Conservation (phyloP, 2,113 vertebrate genomes). For the Amazona vittata region DNA sequence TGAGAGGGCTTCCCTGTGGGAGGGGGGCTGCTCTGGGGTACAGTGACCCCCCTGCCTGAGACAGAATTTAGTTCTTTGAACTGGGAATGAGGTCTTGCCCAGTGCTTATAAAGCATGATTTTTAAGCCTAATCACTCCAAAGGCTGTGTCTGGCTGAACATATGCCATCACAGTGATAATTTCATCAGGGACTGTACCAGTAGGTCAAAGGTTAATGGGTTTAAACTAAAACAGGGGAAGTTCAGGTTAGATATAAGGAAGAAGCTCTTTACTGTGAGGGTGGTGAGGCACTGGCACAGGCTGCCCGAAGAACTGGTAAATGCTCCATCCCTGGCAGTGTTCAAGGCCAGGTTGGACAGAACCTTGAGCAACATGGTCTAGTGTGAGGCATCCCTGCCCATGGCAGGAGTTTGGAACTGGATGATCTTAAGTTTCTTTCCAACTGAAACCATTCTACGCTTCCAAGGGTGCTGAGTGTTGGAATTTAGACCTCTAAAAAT, state of each 20-base stretch:
- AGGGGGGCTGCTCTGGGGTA: too few species aligned
- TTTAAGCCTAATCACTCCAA: background rate
- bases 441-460: background rate
- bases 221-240: background rate
- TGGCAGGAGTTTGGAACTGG: background rate
- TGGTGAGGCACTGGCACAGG: background rate
- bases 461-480: rapidly evolving
- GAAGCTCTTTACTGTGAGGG: background rate
- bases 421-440: background rate
- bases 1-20: too few species aligned
- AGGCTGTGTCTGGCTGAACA: rapidly evolving
- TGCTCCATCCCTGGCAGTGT: background rate
- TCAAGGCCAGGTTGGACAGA: background rate
- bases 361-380: background rate
- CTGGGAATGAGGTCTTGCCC: too few species aligned
- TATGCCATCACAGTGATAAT: rapidly evolving
- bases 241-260: background rate
- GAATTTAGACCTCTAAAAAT: rapidly evolving
- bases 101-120: rapidly evolving
- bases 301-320: background rate
- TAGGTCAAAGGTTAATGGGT: background rate
- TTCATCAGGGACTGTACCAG: background rate
- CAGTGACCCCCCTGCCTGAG: too few species aligned
- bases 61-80: background rate
- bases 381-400: background rate